Conservation (phyloP, 2,797 vertebrate species). For the Xerus rutilus region DNA sequence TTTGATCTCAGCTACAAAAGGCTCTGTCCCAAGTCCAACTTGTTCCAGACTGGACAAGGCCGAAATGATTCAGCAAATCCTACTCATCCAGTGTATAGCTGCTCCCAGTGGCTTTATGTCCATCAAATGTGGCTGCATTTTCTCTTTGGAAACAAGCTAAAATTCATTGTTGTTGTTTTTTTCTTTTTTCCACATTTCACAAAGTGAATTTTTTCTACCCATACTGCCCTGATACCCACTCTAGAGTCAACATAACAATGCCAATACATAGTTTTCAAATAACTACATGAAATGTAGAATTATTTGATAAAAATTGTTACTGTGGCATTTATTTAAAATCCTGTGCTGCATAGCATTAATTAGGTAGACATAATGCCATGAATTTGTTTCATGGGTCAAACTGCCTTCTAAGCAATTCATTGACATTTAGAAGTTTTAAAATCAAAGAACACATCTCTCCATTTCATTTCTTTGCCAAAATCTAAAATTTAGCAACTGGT, state of each 20-base stretch:
- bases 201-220: background rate
- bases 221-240: background rate
- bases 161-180: conserved; percentile 70
- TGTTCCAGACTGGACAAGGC: background rate
- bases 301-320: background rate
- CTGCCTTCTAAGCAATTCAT: conserved; percentile 46
- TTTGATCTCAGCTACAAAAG: background rate
- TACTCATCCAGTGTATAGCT: no score
- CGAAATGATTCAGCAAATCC: background rate
- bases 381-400: conserved; percentile 68
- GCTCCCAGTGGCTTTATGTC: background rate
- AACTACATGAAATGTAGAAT: background rate
- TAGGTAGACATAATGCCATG: conserved; percentile 10
- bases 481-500: background rate
- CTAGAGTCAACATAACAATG: background rate
- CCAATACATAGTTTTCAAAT: conserved; percentile 17
- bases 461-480: conserved; percentile 63
- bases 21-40: background rate
- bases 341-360: background rate
- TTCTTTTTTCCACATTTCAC: background rate
- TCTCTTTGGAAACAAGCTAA: conserved; percentile 80
- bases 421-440: conserved; percentile 63
- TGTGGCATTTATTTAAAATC: conserved; percentile 24
- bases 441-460: background rate
- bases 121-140: conserved; percentile 76